Percentiles rank a stretch among this genome's conserved stretches.
phyloP scores from a whole-genome alignment of 2,797 vertebrate genomes.

The Pampus argenteus region DNA sequence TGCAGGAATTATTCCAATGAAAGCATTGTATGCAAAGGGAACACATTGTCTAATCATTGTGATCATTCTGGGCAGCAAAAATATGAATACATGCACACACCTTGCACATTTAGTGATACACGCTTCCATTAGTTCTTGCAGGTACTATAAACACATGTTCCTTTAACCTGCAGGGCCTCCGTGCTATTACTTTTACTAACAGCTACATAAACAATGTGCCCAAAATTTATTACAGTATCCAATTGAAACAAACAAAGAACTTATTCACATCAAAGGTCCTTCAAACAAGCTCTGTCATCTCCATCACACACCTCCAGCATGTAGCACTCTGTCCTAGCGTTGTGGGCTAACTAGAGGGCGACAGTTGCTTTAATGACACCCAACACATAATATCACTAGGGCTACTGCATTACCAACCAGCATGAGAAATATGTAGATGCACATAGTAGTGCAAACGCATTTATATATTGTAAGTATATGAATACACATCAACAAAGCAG shows the following conservation, averaged over 20 bases:
- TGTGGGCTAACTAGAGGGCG: neutral
- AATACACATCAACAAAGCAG: neutral
- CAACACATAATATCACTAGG: neutral
- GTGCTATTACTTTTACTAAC: neutral
- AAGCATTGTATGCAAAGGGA: constrained; percentile 7
- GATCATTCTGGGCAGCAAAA: neutral
- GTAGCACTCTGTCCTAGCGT: neutral
- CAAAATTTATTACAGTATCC: neutral
- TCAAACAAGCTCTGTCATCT: constrained; percentile 1
- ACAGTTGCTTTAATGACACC: neutral
- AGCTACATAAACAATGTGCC: neutral
- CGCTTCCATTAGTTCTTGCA: neutral
- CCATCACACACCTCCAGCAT: constrained; percentile 4
- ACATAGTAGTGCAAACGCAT: neutral
- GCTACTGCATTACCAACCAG: neutral
- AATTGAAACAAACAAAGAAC: neutral
- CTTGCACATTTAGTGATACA: neutral
- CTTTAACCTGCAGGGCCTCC: constrained; percentile 8
- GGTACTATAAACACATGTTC: neutral
- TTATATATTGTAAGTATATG: neutral
- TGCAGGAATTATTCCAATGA: neutral
- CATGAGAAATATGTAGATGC: neutral
- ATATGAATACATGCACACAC: neutral
- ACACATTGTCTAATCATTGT: neutral
- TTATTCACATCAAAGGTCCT: neutral